Base-by-base conservation (phyloP, 2,888 invertebrate species). In the Neuroscelio doddi region DNA sequence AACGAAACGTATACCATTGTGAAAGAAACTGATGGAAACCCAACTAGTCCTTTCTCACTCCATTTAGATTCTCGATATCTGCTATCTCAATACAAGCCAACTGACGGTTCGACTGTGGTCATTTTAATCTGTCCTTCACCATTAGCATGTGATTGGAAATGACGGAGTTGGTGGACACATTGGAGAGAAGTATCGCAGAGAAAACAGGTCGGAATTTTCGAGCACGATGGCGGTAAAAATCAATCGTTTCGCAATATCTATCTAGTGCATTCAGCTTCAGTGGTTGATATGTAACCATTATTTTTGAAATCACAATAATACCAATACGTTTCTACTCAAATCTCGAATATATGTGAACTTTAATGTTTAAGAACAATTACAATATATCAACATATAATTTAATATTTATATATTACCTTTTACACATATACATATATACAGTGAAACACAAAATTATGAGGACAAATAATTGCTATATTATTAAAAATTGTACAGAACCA, bases 161-260 rank as follows among this genome's bases (percentile, higher is more conserved):
- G 50, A 64, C 41, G 32, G 16, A 46, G 46, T 16, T 17, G 32
- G 16, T 59, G 8, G 44, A n/a, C 47, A 41, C 39, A 46, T 46
- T 29, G 24, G 57, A 49, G 17, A 34, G 46, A 39, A 52, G 46
- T 41, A 68, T 42, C 41, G 26, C 26, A 21, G 21, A 24, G 52
- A 45, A 56, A 59, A 52, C 52, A 50, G 58, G 30, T 15, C 30
- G 51, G 46, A 53, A 57, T 42, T 65, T 64, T 53, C 44, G 47
- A 56, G 39, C 47, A 49, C 55, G 57, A 42, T 50, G 46, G 29
- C 47, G 30, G 27, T 49, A 49, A 52, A 49, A 63, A 68, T 58
- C 67, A 59, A 65, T 69, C 61, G 75, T 71, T 67, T 69, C 72
- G 72, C 75, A 77, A 79, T 79, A 79, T 77, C 75, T 75, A 78